Evolutionary conservation across 2,797 vertebrate species (phyloP).

Genomic region (Natrix natrix): DNA sequence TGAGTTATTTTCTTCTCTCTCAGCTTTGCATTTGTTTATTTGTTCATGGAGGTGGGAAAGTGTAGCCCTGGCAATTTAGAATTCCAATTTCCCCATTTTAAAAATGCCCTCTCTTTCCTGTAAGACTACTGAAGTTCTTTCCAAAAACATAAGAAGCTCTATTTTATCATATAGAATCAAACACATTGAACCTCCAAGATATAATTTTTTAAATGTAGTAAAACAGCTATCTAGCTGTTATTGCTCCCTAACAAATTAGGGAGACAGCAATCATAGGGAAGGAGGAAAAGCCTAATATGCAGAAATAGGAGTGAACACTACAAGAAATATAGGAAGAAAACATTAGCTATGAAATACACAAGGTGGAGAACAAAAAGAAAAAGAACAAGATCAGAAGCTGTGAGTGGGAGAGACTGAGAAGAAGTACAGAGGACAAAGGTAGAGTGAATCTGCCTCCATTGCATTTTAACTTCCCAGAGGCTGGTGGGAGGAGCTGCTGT

Average conservation of each 20-base stretch:
- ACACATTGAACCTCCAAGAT: neutral
- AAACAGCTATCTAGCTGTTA: too few species aligned
- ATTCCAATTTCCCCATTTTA: neutral
- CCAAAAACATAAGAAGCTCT: neutral
- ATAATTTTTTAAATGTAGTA: neutral
- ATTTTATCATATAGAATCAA: neutral
- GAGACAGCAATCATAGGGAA: neutral
- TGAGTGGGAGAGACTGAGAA: too few species aligned
- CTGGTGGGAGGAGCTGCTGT: too few species aligned
- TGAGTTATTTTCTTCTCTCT: neutral
- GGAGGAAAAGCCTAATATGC: neutral
- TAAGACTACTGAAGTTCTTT: neutral
- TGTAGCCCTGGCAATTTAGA: neutral
- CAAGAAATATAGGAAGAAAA: neutral
- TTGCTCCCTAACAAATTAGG: neutral
- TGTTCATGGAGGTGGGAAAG: too few species aligned
- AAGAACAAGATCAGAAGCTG: neutral
- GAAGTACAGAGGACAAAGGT: too few species aligned
- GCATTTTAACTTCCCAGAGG: too few species aligned
- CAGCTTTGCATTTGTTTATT: neutral
- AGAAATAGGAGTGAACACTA: neutral
- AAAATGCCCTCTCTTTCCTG: neutral
- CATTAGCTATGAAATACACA: neutral
- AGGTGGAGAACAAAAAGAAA: neutral
- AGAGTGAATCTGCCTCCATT: too few species aligned